phyloP scores from a whole-genome alignment of 2,113 vertebrate species.

The Diadophis punctatus region DNA sequence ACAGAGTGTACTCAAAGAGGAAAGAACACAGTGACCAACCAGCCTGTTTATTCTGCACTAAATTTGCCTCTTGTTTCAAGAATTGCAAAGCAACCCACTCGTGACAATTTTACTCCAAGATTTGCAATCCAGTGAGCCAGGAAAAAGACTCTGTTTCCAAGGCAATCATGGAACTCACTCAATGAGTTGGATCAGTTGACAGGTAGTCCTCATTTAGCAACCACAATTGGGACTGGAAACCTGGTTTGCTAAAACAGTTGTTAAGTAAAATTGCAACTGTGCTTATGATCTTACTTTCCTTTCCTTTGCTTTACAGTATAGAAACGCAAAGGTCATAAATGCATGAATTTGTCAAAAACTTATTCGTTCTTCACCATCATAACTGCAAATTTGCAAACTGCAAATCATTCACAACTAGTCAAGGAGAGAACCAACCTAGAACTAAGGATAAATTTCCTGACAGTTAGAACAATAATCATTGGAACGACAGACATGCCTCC shows the following conservation, averaged over 20 bases:
- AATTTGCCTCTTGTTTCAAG: background rate
- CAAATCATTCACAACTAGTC: background rate
- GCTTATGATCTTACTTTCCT: background rate
- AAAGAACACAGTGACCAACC: constrained; percentile 16
- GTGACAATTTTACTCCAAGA: background rate
- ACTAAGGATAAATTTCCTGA: background rate
- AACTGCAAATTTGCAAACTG: background rate
- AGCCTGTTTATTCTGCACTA: constrained; percentile 26
- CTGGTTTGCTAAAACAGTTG: background rate
- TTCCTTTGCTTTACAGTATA: background rate
- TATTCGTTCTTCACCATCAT: background rate
- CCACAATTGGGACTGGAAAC: background rate
- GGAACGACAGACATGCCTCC: background rate
- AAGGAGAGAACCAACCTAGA: background rate
- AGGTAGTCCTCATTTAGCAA: background rate
- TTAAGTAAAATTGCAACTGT: no score
- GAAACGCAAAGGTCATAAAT: background rate
- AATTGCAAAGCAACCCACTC: background rate
- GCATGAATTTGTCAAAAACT: background rate
- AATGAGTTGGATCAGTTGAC: background rate
- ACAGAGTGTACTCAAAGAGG: constrained; percentile 20
- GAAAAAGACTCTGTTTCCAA: background rate
- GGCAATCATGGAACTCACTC: background rate
- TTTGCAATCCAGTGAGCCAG: background rate
- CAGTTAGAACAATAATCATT: background rate